phyloP scores from a whole-genome alignment of 2,888 invertebrate species.

The Portevinia maculata region DNA sequence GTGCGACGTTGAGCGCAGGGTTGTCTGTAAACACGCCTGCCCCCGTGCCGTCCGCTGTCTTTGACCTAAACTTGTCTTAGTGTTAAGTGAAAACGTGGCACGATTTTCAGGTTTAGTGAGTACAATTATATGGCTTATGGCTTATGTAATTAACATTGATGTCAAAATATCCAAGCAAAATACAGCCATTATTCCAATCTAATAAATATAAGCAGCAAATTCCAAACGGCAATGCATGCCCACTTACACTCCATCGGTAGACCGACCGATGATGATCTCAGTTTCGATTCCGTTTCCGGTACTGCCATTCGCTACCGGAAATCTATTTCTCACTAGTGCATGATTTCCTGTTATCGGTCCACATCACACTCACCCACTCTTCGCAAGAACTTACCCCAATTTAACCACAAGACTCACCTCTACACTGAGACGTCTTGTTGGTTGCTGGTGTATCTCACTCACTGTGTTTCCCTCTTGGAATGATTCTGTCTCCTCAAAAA shows the following conservation, averaged over 20 bases:
- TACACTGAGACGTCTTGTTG: neutral
- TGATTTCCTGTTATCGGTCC: constrained; percentile 61
- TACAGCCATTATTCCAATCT: no score
- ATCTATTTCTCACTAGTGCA: constrained; percentile 56
- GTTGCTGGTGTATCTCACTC: neutral
- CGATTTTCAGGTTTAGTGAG: no score
- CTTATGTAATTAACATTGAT: no score
- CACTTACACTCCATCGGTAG: neutral
- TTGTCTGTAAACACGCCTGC: no score
- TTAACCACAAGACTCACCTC: constrained; percentile 20
- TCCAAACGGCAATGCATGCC: neutral
- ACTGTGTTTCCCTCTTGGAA: constrained; percentile 4
- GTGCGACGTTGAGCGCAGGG: no score
- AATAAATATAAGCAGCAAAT: no score
- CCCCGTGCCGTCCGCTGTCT: no score
- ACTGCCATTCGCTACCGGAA: constrained; percentile 35
- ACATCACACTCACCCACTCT: constrained; percentile 4
- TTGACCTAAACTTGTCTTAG: no score
- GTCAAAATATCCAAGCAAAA: no score
- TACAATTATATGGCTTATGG: no score
- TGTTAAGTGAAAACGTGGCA: no score
- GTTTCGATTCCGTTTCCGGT: constrained; percentile 40
- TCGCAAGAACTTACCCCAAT: constrained; percentile 13
- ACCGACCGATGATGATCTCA: constrained; percentile 16
- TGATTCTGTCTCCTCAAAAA: constrained; percentile 46